These are phyloP conservation scores for Eulithis prunata DNA, from an alignment of 2,888 invertebrate species.

Conservation along the genomic window DNA sequence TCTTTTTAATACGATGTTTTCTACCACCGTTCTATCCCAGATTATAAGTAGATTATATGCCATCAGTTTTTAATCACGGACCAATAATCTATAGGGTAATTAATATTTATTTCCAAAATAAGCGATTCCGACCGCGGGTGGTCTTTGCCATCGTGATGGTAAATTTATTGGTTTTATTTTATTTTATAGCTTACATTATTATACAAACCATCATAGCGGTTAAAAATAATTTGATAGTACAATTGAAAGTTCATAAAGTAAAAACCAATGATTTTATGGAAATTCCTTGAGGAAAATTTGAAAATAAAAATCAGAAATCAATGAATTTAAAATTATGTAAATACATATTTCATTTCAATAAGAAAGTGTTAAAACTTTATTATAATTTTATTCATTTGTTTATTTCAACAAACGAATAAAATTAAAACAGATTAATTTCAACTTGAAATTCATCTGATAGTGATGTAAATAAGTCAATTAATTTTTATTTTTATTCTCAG, in stretches of 20 bases:
- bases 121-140: slow-evolving; percentile 22
- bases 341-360: no score
- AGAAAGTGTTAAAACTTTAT: no score
- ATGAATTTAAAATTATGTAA: no score
- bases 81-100: slow-evolving; percentile 27
- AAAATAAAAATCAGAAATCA: no score
- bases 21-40: background rate
- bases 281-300: no score
- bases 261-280: no score
- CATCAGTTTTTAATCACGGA: slow-evolving; percentile 36
- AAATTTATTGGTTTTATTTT: slow-evolving; percentile 17
- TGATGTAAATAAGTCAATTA: no score
- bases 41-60: background rate
- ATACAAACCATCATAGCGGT: background rate
- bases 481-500: no score
- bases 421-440: no score
- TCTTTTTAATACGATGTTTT: background rate
- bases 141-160: slow-evolving; percentile 10
- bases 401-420: no score
- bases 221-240: background rate
- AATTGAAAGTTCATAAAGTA: background rate
- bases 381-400: no score
- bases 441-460: no score
- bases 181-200: slow-evolving; percentile 14
- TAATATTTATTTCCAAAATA: slow-evolving; percentile 36